Percentiles rank a stretch among this genome's conserved stretches.
phyloP scores from a whole-genome alignment of 2,888 invertebrate species.

The Pollenia amentaria region DNA sequence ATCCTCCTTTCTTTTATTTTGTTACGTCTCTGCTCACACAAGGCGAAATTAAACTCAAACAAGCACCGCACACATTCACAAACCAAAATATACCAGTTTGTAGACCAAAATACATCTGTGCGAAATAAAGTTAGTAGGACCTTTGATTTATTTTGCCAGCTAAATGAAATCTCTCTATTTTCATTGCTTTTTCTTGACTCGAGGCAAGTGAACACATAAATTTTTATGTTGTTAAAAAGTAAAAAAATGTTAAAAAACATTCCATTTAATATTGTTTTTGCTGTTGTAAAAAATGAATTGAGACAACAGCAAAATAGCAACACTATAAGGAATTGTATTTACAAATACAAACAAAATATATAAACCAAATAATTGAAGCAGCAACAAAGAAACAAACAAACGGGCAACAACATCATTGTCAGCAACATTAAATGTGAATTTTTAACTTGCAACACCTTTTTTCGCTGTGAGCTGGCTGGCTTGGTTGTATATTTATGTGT shows the following conservation, averaged over 20 bases:
- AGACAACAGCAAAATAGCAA: conserved; percentile 50
- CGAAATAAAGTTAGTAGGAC: conserved; percentile 76
- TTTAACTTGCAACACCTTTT: conserved; percentile 59
- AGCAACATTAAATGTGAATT: conserved; percentile 39
- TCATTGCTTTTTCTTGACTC: conserved; percentile 74
- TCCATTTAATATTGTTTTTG: conserved; percentile 20
- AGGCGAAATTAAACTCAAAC: conserved; percentile 28
- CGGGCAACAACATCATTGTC: conserved; percentile 32
- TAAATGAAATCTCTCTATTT: conserved; percentile 81
- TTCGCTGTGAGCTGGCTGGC: conserved; percentile 18
- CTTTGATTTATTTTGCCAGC: conserved; percentile 83
- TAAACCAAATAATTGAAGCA: conserved; percentile 8
- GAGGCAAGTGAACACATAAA: conserved; percentile 72
- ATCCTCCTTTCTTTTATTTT: too few relatives aligned
- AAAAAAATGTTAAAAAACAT: conserved; percentile 40
- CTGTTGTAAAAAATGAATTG: conserved; percentile 57
- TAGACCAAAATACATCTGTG: neutral
- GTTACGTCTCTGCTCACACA: conserved; percentile 12
- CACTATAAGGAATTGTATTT: conserved; percentile 33
- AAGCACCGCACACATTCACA: neutral
- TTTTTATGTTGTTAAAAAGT: conserved; percentile 68
- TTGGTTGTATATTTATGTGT: conserved; percentile 4
- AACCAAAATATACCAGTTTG: neutral
- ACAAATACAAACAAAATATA: conserved; percentile 23
- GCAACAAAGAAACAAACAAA: conserved; percentile 6